A percentile compares a stretch with the other conserved stretches of the same genome.
phyloP scores from a whole-genome alignment of 2,888 invertebrate genomes.

The Mesopsocus fuscifrons region DNA sequence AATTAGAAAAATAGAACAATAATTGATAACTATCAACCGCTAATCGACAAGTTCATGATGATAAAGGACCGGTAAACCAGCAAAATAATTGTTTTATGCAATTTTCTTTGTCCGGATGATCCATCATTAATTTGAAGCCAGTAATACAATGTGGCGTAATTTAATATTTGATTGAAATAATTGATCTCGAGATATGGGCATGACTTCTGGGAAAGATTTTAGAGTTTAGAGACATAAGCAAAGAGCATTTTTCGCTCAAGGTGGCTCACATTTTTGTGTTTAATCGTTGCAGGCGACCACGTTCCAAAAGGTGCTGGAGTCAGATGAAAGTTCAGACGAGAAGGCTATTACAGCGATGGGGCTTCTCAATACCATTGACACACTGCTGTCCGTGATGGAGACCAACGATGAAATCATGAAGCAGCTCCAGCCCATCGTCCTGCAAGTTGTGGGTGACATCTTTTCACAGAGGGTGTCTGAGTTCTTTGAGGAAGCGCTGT shows the following conservation, averaged over 20 bases:
- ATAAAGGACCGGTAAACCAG: neutral
- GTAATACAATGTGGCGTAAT: no score
- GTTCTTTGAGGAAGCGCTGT: constrained; percentile 93
- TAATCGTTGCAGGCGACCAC: constrained; percentile 39
- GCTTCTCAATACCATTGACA: constrained; percentile 87
- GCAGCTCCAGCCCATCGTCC: constrained; percentile 77
- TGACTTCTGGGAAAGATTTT: no score
- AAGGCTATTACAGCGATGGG: constrained; percentile 96
- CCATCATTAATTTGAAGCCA: no score
- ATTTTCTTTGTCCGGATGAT: no score
- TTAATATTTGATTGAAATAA: no score
- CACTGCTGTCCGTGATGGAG: constrained; percentile 84
- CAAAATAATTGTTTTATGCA: neutral
- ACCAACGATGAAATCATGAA: constrained; percentile 64
- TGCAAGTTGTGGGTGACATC: constrained; percentile 56
- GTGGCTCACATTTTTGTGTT: no score
- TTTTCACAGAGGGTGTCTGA: constrained; percentile 33
- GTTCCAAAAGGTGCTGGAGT: constrained; percentile 48
- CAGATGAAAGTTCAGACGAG: constrained; percentile 46
- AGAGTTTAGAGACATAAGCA: no score
- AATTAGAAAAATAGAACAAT: no score
- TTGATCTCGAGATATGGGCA: no score
- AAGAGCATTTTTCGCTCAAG: no score
- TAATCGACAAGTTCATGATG: no score
- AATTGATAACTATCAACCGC: no score